phyloP scores from a whole-genome alignment of 2,113 vertebrate species.

The Abramis brama region DNA sequence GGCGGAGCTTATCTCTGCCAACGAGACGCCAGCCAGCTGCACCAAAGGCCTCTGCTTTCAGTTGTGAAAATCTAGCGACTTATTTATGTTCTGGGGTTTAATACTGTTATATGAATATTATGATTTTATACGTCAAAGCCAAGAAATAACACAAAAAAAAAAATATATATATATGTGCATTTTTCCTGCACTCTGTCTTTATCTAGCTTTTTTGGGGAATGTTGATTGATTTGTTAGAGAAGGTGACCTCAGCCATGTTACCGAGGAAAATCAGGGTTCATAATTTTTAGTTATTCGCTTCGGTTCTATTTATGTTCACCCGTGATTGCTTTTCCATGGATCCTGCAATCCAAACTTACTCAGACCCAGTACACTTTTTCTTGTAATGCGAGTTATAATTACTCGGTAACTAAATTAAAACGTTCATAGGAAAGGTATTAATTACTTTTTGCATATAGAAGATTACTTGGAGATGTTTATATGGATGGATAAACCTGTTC shows the following conservation, averaged over 20 bases:
- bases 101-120: constrained; percentile 75
- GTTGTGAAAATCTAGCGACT: constrained; percentile 70
- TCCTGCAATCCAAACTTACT: not conserved
- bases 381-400: constrained; percentile 15
- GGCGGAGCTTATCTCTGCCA: constrained; percentile 66
- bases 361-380: constrained; percentile 16
- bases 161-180: constrained; percentile 63
- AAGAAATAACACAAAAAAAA: constrained; percentile 77
- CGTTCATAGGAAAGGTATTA: constrained; percentile 17
- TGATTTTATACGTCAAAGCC: constrained; percentile 74
- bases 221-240: constrained; percentile 46
- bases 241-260: constrained; percentile 47
- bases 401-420: not conserved
- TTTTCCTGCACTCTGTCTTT: constrained; percentile 62
- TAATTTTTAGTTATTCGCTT: constrained; percentile 39
- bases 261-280: constrained; percentile 65
- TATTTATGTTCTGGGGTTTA: constrained; percentile 78
- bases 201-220: constrained; percentile 63
- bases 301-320: constrained; percentile 49
- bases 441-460: constrained; percentile 24
- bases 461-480: not conserved
- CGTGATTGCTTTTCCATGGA: constrained; percentile 37
- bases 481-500: not conserved
- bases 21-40: constrained; percentile 65
- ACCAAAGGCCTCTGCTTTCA: constrained; percentile 81